phyloP scores from a whole-genome alignment of 2,113 vertebrate genomes.

The Chionis minor region DNA sequence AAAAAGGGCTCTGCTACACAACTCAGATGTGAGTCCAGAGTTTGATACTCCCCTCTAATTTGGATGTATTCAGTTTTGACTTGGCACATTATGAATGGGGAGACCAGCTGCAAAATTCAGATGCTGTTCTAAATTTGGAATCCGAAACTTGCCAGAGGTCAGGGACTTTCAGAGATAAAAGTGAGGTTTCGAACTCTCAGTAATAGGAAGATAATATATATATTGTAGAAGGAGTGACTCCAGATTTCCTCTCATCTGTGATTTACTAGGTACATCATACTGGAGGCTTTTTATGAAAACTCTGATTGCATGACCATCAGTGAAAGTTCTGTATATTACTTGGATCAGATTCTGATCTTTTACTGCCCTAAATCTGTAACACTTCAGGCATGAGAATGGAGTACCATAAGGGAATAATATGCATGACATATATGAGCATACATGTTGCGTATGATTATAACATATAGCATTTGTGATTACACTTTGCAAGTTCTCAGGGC shows the following conservation, averaged over 20 bases:
- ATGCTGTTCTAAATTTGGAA: conserved; percentile 18
- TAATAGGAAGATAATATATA: conserved; percentile 13
- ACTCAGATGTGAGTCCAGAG: not conserved
- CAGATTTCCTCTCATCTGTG: not conserved
- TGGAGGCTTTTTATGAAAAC: not conserved
- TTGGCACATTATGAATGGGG: conserved; percentile 28
- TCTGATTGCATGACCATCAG: not conserved
- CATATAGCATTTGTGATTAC: not conserved
- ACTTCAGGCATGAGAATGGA: not conserved
- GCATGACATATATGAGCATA: not conserved
- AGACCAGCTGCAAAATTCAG: conserved; percentile 43
- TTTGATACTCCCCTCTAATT: conserved; percentile 31
- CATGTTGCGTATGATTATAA: not conserved
- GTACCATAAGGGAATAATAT: not conserved
- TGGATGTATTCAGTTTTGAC: conserved; percentile 11
- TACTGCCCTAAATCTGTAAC: not conserved
- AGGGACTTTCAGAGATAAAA: not conserved
- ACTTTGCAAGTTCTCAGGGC: not conserved
- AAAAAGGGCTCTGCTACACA: not conserved
- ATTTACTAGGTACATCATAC: not conserved
- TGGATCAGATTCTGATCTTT: not conserved
- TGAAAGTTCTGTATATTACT: not conserved
- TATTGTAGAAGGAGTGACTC: not conserved
- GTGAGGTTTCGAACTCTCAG: not conserved
- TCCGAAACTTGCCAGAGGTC: conserved; percentile 10